These are phyloP conservation scores for Lycorma delicatula DNA, from an alignment of 1,140 invertebrate genomes.

Conservation along the genomic window DNA sequence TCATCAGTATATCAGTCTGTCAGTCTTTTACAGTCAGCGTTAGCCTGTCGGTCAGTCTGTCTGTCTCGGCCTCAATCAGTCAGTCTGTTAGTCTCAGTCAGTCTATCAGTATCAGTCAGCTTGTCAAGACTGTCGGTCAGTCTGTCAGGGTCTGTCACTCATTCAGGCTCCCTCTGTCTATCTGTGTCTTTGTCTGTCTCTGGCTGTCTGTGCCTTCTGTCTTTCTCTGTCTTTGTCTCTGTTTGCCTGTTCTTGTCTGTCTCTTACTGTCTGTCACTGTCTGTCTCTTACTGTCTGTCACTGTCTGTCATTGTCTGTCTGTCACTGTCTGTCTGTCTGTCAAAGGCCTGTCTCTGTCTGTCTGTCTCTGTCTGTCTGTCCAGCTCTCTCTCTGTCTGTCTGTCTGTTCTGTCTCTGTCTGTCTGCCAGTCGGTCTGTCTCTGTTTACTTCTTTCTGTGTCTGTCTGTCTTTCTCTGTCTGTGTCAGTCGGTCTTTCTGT, in stretches of 20 bases:
- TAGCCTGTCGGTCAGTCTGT: conserved; percentile 27
- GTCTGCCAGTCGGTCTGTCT: conserved; percentile 25
- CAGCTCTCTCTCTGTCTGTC: background rate
- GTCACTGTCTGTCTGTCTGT: background rate
- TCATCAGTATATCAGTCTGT: conserved; percentile 23
- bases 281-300: conserved; percentile 14
- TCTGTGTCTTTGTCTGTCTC: conserved; percentile 24
- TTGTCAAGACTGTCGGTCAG: conserved; percentile 10
- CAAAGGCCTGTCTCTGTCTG: conserved; percentile 17
- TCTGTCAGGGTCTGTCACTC: conserved; percentile 5
- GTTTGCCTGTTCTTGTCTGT: conserved; percentile 26
- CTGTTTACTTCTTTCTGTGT: too few species aligned
- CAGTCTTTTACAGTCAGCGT: conserved; percentile 26
- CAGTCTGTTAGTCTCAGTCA: conserved; percentile 16
- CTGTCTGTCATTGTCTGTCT: background rate
- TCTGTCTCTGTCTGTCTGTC: conserved; percentile 17
- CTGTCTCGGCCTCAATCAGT: conserved; percentile 17
- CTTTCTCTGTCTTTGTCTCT: too few species aligned
- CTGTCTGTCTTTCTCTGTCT: too few species aligned
- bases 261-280: conserved; percentile 23
- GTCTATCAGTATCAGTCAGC: conserved; percentile 17
- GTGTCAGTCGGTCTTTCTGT: background rate
- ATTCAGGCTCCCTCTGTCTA: conserved; percentile 25
- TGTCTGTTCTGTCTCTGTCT: too few species aligned
- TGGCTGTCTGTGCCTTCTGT: conserved; percentile 28